Conservation (phyloP, 2,888 invertebrate species). For the Pammene aurita region DNA sequence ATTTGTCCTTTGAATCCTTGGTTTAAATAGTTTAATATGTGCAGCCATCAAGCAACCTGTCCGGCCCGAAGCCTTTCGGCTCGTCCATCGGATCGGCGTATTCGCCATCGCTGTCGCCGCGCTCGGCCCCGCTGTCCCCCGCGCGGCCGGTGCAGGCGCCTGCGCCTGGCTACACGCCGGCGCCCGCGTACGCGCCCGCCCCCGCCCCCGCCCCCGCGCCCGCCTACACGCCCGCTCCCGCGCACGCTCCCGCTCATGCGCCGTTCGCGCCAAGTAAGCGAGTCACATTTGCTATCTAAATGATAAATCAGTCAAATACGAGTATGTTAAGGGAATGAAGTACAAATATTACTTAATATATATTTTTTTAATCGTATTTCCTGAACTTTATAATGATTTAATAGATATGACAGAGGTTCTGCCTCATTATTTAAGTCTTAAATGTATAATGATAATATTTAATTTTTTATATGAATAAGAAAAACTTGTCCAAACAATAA, state of each 20-base stretch:
- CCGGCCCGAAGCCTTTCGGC: conserved; percentile 85
- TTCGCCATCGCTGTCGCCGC: conserved; percentile 78
- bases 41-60: conserved; percentile 80
- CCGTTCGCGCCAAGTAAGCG: conserved; percentile 80
- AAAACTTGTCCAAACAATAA: background rate
- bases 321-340: background rate
- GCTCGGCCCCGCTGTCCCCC: conserved; percentile 80
- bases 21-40: background rate
- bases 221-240: conserved; percentile 53
- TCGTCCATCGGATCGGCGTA: conserved; percentile 83
- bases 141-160: conserved; percentile 64
- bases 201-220: conserved; percentile 48
- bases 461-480: background rate
- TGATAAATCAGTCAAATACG: conserved; percentile 1
- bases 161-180: conserved; percentile 52
- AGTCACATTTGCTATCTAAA: conserved; percentile 78
- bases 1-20: no score
- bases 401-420: background rate
- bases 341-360: background rate
- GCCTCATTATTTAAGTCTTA: background rate
- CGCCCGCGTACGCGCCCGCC: conserved; percentile 50
- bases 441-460: background rate
- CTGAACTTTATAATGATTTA: conserved; percentile 18
- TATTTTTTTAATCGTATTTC: no score
- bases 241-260: conserved; percentile 50